Evolutionary conservation across 2,113 vertebrate genomes (phyloP).

Genomic region (Myodes glareolus): DNA sequence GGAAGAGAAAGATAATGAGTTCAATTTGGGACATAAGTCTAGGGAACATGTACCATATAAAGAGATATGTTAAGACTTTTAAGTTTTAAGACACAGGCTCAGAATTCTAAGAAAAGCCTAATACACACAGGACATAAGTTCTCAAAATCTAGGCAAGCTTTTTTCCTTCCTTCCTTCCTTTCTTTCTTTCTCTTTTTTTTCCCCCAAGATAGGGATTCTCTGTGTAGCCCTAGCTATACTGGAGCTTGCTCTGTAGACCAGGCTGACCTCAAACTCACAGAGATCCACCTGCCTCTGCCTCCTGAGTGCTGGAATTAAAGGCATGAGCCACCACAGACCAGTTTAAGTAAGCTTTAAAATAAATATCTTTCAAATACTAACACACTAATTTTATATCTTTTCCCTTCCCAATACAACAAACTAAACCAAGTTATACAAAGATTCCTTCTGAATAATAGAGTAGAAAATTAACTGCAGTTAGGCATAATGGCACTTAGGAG

Average conservation of each 20-base stretch:
- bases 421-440: neutral
- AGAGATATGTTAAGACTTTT: neutral
- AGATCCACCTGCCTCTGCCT: neutral
- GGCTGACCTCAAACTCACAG: neutral
- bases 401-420: neutral
- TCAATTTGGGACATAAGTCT: neutral
- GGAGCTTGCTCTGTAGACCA: too few relatives aligned
- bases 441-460: neutral
- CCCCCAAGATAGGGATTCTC: too few relatives aligned
- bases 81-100: neutral
- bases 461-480: neutral
- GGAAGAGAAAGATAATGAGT: neutral
- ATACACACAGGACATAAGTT: neutral
- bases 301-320: neutral
- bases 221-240: too few relatives aligned
- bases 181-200: too few relatives aligned
- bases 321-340: neutral
- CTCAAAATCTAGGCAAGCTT: neutral
- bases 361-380: neutral
- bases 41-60: neutral
- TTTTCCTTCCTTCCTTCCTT: neutral
- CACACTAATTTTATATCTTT: neutral
- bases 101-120: neutral
- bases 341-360: neutral
- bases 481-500: neutral